These are phyloP conservation scores for Forbesichthys agassizii DNA, from an alignment of 2,113 vertebrate genomes.

Conservation along the genomic window DNA sequence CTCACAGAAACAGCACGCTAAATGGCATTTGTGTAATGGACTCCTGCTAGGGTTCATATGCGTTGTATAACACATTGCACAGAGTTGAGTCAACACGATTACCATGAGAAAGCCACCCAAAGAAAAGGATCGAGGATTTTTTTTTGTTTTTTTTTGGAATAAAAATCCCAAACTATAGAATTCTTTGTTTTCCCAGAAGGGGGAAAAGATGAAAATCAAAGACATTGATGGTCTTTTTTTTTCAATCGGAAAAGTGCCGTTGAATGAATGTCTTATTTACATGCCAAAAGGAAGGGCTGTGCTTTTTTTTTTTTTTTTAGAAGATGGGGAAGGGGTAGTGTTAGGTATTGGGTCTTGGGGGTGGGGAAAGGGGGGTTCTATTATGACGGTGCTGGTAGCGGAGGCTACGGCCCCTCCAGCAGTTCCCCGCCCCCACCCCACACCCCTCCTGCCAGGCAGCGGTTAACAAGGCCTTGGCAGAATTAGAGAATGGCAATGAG, in stretches of 20 bases:
- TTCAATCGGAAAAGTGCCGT: constrained; percentile 80
- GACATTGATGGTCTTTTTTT: constrained; percentile 89
- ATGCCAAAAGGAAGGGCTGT: constrained; percentile 83
- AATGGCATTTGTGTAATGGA: constrained; percentile 83
- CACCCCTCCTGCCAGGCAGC: constrained; percentile 81
- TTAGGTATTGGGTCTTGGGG: too few relatives aligned
- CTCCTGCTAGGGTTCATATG: constrained; percentile 83
- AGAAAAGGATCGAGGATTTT: constrained; percentile 67
- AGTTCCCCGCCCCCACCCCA: constrained; percentile 3
- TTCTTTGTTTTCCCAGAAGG: constrained; percentile 80
- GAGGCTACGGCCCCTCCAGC: constrained; percentile 65
- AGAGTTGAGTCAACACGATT: constrained; percentile 86
- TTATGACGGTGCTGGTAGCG: constrained; percentile 80
- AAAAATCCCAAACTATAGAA: constrained; percentile 86
- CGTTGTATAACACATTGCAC: constrained; percentile 78
- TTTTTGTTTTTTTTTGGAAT: constrained; percentile 60
- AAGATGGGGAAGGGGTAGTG: constrained; percentile 78
- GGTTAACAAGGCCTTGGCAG: constrained; percentile 87
- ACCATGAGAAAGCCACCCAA: constrained; percentile 77
- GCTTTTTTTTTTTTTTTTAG: constrained; percentile 71
- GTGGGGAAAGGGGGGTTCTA: constrained; percentile 62
- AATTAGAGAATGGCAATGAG: constrained; percentile 88
- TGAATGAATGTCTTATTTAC: constrained; percentile 93
- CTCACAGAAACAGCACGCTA: constrained; percentile 83
- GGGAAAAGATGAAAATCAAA: constrained; percentile 87